Percentiles rank a stretch among this genome's conserved stretches.
Conservation (phyloP, 2,113 vertebrate species). For the Otocyon megalotis region DNA sequence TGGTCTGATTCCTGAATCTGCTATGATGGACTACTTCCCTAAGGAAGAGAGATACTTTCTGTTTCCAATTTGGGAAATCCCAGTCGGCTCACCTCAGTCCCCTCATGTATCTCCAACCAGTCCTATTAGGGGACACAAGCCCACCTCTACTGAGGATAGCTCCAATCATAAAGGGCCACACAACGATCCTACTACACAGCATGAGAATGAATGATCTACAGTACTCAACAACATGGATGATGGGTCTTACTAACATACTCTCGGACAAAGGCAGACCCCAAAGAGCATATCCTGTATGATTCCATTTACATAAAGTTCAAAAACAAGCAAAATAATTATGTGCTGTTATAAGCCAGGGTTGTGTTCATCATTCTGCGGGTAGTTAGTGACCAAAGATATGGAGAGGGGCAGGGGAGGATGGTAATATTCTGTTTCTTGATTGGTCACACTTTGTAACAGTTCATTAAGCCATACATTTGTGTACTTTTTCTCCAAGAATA, state of each 20-base stretch:
- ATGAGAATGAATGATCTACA: background rate
- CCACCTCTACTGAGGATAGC: background rate
- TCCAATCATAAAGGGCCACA: background rate
- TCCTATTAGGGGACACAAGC: background rate
- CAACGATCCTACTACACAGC: background rate
- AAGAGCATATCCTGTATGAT: background rate
- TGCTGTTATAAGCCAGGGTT: background rate
- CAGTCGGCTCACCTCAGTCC: too few species aligned
- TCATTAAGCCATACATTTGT: background rate
- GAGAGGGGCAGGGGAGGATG: fast-evolving
- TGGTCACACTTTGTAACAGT: background rate
- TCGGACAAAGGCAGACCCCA: background rate
- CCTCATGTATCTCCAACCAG: background rate
- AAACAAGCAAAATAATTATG: background rate
- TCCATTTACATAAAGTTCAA: background rate
- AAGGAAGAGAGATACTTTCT: background rate
- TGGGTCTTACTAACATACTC: background rate
- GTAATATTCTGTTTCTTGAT: background rate
- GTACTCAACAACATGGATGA: fast-evolving
- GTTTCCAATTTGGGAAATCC: background rate
- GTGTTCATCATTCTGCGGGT: background rate
- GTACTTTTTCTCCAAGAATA: background rate
- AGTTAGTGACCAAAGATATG: background rate
- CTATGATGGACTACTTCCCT: fast-evolving
- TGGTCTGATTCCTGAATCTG: background rate